Conservation (phyloP, 2,113 vertebrate genomes). For the Neomonachus schauinslandi region DNA sequence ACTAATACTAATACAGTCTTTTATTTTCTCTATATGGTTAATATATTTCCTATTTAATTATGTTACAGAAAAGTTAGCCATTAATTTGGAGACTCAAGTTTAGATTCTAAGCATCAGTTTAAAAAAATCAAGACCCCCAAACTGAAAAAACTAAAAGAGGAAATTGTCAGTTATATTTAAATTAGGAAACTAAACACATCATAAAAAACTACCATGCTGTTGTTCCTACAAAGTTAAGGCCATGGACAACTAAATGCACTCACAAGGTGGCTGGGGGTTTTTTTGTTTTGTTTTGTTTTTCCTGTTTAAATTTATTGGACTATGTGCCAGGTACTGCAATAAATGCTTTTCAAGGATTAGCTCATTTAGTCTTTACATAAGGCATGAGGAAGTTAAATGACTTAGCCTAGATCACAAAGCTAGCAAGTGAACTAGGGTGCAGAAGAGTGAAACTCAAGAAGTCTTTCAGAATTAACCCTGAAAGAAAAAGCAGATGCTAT, state of each 20-base stretch:
- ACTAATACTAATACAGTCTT: not conserved
- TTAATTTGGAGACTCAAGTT: conserved; percentile 24
- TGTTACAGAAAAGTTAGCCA: not conserved
- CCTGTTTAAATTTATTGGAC: not conserved
- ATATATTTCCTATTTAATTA: conserved; percentile 25
- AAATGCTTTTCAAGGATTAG: conserved; percentile 2
- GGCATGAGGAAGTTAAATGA: not conserved
- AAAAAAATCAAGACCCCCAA: conserved; percentile 10
- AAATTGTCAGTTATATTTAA: conserved; percentile 49
- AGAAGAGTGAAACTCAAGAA: conserved; percentile 28
- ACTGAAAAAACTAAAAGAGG: not conserved
- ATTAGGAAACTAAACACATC: conserved; percentile 25
- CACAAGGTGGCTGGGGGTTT: not conserved
- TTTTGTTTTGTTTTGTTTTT: not conserved
- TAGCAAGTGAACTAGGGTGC: not conserved
- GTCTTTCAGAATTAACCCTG: not conserved
- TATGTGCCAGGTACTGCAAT: not conserved
- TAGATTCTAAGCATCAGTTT: not conserved
- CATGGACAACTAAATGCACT: not conserved
- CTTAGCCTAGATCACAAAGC: not conserved
- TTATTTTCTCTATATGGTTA: not conserved
- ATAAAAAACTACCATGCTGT: conserved; percentile 8
- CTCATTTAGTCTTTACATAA: not conserved
- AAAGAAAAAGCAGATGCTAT: not conserved
- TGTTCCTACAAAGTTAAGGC: not conserved